A percentile compares a stretch with the other conserved stretches of the same genome.
These are phyloP conservation scores for Agrilus biguttatus DNA, from an alignment of 2,888 invertebrate genomes.

Conservation along the genomic window DNA sequence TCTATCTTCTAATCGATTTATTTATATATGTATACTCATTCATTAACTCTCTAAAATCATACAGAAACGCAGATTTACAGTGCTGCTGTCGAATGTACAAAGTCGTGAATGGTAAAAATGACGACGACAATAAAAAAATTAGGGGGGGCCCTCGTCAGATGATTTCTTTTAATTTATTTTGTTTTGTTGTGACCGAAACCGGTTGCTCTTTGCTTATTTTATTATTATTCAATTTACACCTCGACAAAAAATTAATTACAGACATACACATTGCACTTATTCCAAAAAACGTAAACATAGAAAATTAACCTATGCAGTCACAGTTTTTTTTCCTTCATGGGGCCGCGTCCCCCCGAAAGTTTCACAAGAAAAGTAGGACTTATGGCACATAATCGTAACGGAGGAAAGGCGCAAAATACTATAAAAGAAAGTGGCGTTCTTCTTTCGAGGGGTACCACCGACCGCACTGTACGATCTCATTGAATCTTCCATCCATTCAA, in stretches of 20 bases:
- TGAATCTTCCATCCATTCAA: too few species aligned
- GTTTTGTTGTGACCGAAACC: too few species aligned
- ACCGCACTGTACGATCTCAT: too few species aligned
- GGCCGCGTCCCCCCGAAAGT: too few species aligned
- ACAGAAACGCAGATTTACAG: conserved; percentile 25
- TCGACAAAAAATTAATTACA: conserved; percentile 1
- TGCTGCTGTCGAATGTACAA: conserved; percentile 15
- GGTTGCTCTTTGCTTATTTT: too few species aligned
- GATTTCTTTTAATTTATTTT: too few species aligned
- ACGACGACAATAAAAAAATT: conserved; percentile 7
- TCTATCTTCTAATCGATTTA: conserved; percentile 32
- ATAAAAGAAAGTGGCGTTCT: too few species aligned
- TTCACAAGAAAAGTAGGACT: too few species aligned
- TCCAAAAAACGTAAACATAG: conserved; percentile 23
- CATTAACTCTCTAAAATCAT: conserved; percentile 26
- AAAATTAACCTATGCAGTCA: conserved; percentile 29
- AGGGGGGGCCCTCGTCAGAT: background rate
- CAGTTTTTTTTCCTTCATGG: conserved; percentile 9
- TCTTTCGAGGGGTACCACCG: too few species aligned
- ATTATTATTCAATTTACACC: too few species aligned
- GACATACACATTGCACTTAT: conserved; percentile 31
- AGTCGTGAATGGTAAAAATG: conserved; percentile 10
- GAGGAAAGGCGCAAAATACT: too few species aligned
- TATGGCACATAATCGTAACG: too few species aligned
- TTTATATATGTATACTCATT: conserved; percentile 30